Evolutionary conservation across 2,888 invertebrate genomes (phyloP), one percentile per base, ranked within the genome.

Genomic region (Acanthosoma haemorrhoidale): DNA sequence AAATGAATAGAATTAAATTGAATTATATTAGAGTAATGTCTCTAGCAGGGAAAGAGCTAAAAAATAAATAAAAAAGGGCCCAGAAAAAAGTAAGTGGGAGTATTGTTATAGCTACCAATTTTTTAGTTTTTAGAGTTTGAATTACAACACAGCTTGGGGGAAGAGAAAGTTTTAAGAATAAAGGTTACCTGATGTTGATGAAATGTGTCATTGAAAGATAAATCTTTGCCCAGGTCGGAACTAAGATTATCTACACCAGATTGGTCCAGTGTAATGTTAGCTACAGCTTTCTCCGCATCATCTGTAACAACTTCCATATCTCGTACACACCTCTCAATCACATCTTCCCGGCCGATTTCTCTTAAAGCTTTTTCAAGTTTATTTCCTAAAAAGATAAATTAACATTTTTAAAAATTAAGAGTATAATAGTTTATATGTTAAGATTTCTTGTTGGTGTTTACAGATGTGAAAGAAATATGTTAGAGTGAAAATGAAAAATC

Each of bases 271-370:
- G 84, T 83, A 63, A 84, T 84, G 80, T 86, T 85, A 1, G 88
- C 88, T 70, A 87, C 82, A 15, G 86, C 87, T 76, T 83, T 84
- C 77, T 90, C 90, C 78, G 86, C 83, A 76, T 89, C 88, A 79
- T 91, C 91, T 0, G 90, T 91, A 1, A 91, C 90, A 16, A 87
- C 80, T 77, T 89, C 88, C n/a, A 89, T 83, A 77, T 89, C 89
- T 76, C 86, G 84, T 71, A 88, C 87, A 79, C 91, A 90, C 77
- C 88, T 87, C 71, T 88, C 85, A 1, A 92, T 89, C 75, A 94
- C 91, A 80, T 94, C 94, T 74, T 88, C 87, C 38, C 94, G 84
- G 51, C 88, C 87, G 68, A 94, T 92, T 78, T 88, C 87, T 73
- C 87, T 85, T 63, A 94, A 80, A 1, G 90, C 92, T 77, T 87